Conservation (phyloP, 1,140 invertebrate genomes). For the Drosophila prosaltans region DNA sequence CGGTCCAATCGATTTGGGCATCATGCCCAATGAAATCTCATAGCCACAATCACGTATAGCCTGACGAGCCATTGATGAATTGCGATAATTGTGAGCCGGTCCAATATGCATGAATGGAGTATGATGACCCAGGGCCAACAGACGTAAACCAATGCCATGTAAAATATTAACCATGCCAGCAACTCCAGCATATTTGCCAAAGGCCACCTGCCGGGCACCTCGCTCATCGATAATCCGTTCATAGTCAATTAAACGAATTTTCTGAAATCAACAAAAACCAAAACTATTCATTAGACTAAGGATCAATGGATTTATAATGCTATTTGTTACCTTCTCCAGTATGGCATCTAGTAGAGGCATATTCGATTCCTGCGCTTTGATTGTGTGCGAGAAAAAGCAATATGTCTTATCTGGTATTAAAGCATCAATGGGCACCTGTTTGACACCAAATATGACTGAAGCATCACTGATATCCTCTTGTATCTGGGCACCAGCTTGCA, state of each 20-base stretch:
- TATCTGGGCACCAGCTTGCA: slow-evolving; percentile 93
- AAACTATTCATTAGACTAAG: not conserved
- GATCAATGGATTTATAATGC: not conserved
- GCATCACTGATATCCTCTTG: slow-evolving; percentile 99
- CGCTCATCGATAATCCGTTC: slow-evolving; percentile 96
- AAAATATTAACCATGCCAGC: slow-evolving; percentile 99
- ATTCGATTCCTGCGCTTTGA: slow-evolving; percentile 99
- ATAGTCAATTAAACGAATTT: slow-evolving; percentile 98
- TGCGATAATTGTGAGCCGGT: slow-evolving; percentile 98
- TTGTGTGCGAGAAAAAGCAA: slow-evolving; percentile 99
- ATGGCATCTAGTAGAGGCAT: slow-evolving; percentile 98
- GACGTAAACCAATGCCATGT: slow-evolving; percentile 96
- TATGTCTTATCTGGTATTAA: slow-evolving; percentile 98
- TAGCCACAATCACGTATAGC: slow-evolving; percentile 98
- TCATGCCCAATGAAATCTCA: slow-evolving; percentile 97
- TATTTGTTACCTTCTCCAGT: slow-evolving; percentile 90
- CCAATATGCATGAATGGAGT: slow-evolving; percentile 99
- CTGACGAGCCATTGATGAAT: slow-evolving; percentile 98
- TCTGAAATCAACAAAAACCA: slow-evolving; percentile 84
- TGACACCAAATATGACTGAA: slow-evolving; percentile 98
- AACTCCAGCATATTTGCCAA: slow-evolving; percentile 98
- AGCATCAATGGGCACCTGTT: slow-evolving; percentile 97
- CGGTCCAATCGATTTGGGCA: slow-evolving; percentile 99
- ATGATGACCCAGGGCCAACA: slow-evolving; percentile 98
- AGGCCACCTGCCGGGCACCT: slow-evolving; percentile 97